Evolutionary conservation across 2,113 vertebrate genomes (phyloP).

Genomic region (Calyptommatus sinebrachiatus): DNA sequence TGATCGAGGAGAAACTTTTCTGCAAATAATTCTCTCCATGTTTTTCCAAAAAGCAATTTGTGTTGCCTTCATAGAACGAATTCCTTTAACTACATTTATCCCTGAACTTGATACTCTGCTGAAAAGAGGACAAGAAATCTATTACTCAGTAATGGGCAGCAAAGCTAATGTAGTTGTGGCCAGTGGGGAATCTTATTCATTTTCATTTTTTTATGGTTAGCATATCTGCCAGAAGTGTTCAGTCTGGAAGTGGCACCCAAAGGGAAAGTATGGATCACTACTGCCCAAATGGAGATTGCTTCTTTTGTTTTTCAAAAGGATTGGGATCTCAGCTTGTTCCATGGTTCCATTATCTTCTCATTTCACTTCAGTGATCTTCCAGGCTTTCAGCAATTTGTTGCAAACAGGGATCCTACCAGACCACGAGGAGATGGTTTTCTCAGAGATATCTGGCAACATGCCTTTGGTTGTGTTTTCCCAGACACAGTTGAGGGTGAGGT

Average conservation of each 20-base stretch:
- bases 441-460: no score
- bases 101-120: background rate
- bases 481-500: no score
- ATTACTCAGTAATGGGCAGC: background rate
- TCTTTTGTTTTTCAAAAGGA: background rate
- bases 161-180: background rate
- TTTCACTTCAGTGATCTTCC: background rate
- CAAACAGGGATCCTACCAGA: no score
- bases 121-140: background rate
- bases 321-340: background rate
- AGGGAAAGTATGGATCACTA: background rate
- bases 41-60: background rate
- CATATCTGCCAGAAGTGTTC: background rate
- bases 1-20: background rate
- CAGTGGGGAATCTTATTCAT: background rate
- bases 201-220: background rate
- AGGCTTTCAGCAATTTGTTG: background rate
- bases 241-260: background rate
- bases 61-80: background rate
- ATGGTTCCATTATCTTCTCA: background rate
- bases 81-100: background rate
- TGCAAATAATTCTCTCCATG: background rate
- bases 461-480: no score
- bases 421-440: no score
- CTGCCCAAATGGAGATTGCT: background rate